phyloP scores from a whole-genome alignment of 1,140 invertebrate species.

The Aphaenogaster rudis region DNA sequence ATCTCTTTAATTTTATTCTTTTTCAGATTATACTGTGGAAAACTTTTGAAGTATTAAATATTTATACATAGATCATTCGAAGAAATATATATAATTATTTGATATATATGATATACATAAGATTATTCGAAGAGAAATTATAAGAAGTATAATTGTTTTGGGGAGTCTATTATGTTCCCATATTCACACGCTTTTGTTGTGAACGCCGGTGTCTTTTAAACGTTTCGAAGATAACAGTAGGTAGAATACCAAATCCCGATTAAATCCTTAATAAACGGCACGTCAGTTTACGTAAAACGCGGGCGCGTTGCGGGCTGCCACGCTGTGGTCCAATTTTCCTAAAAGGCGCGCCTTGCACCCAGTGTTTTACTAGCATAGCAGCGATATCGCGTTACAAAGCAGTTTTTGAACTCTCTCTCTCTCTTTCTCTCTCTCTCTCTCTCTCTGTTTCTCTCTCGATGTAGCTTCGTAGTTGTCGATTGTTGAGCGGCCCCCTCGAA shows the following conservation, averaged over 20 bases:
- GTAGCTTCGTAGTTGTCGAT: conserved; percentile 21
- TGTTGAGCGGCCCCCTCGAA: conserved; percentile 29
- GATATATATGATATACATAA: no score
- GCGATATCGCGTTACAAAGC: conserved; percentile 63
- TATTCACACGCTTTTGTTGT: neutral
- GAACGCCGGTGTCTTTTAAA: neutral
- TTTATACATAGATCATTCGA: neutral
- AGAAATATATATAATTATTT: no score
- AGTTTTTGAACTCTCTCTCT: conserved; percentile 35
- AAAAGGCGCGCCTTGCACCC: conserved; percentile 6
- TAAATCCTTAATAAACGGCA: conserved; percentile 43
- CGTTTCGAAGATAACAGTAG: neutral
- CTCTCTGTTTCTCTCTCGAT: neutral
- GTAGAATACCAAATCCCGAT: conserved; percentile 22
- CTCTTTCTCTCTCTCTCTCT: conserved; percentile 2
- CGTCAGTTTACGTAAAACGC: conserved; percentile 48
- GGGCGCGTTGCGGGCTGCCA: conserved; percentile 13
- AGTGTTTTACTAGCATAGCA: conserved; percentile 31
- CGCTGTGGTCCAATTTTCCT: conserved; percentile 44
- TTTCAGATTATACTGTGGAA: neutral
- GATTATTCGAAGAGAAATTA: neutral
- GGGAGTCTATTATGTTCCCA: neutral
- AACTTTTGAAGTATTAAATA: neutral
- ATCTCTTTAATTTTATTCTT: neutral
- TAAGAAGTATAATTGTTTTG: neutral